Percentiles rank a stretch among this genome's conserved stretches.
Evolutionary conservation across 2,888 invertebrate species (phyloP).

Genomic region (Microctonus hyperodae): DNA sequence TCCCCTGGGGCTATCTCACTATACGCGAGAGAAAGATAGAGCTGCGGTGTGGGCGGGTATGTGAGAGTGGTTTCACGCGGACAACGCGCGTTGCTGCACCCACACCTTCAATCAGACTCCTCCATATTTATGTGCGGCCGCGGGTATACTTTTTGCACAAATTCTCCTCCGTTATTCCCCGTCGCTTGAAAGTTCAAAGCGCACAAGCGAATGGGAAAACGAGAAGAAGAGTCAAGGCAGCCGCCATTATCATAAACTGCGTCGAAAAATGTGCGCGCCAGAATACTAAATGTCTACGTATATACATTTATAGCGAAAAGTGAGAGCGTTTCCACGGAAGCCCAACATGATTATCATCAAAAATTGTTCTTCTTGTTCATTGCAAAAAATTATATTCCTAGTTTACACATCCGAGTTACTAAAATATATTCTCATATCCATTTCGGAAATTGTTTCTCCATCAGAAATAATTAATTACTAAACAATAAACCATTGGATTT

Average conservation of each 20-base stretch:
- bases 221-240: background rate
- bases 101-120: conserved; percentile 50
- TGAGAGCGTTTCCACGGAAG: conserved; percentile 11
- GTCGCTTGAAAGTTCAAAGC: conserved; percentile 48
- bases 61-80: conserved; percentile 10
- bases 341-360: conserved; percentile 16
- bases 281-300: conserved; percentile 7
- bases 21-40: background rate
- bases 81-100: background rate
- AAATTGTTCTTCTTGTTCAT: background rate
- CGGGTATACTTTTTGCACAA: conserved; percentile 40
- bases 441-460: conserved; percentile 17
- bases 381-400: conserved; percentile 8
- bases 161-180: conserved; percentile 40
- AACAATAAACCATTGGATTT: background rate
- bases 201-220: conserved; percentile 36
- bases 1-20: background rate
- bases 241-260: conserved; percentile 54
- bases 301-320: background rate
- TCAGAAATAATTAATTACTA: conserved; percentile 9
- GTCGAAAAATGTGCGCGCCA: conserved; percentile 35
- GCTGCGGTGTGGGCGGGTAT: background rate
- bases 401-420: background rate
- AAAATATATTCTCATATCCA: conserved; percentile 16
- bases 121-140: conserved; percentile 53